Evolutionary conservation across 2,797 vertebrate species (phyloP).

Genomic region (Sebastolobus altivelis): DNA sequence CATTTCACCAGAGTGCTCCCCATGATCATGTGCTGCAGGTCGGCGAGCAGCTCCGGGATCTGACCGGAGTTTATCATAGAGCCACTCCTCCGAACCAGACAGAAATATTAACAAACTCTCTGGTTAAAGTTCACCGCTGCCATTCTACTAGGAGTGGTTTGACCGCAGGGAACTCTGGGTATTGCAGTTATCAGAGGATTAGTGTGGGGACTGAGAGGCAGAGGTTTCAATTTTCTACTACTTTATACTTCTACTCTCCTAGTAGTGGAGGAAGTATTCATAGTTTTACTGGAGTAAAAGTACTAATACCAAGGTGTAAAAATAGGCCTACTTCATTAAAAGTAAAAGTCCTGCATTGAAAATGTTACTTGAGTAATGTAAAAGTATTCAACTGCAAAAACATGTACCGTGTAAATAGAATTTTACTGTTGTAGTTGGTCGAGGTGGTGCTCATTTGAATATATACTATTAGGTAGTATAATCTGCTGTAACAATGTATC

Average conservation of each 20-base stretch:
- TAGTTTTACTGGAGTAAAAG: not conserved
- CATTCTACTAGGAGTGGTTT: slow-evolving; percentile 39
- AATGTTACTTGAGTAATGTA: not conserved
- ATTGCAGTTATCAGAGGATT: slow-evolving; percentile 70
- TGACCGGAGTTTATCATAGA: slow-evolving; percentile 30
- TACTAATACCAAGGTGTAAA: not conserved
- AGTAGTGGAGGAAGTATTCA: not conserved
- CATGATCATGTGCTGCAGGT: slow-evolving; percentile 68
- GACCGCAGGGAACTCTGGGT: slow-evolving; percentile 65
- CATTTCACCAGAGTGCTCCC: slow-evolving; percentile 75
- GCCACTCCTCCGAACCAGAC: slow-evolving; percentile 22
- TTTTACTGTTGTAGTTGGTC: not conserved
- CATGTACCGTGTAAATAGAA: not conserved
- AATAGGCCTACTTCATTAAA: not conserved
- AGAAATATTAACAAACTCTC: not conserved
- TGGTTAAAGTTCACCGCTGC: slow-evolving; percentile 67
- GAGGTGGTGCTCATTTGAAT: not conserved
- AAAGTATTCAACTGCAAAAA: not conserved
- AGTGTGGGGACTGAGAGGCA: not conserved
- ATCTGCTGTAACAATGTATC: not conserved
- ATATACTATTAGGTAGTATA: not conserved
- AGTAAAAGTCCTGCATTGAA: not conserved
- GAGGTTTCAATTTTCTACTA: not conserved
- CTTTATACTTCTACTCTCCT: not conserved
- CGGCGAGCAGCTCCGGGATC: slow-evolving; percentile 38